Conservation (phyloP, 2,113 vertebrate genomes). For the Microtus richardsoni region DNA sequence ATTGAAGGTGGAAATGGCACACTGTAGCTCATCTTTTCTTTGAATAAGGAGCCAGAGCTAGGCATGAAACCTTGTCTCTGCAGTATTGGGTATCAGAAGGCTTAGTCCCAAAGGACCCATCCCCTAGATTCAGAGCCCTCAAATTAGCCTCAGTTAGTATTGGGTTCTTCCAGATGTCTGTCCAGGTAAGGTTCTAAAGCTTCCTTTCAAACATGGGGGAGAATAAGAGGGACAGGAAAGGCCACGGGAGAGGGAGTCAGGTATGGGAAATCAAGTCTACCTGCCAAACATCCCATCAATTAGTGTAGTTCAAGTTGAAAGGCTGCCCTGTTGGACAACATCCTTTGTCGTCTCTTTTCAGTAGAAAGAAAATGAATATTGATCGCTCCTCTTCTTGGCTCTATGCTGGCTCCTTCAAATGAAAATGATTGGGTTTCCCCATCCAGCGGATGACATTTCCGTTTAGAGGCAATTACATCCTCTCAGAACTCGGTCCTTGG, state of each 20-base stretch:
- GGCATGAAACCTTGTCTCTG: background rate
- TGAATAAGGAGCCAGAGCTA: background rate
- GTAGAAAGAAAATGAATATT: conserved; percentile 74
- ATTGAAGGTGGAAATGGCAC: background rate
- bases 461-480: conserved; percentile 20
- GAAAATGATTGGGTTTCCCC: conserved; percentile 52
- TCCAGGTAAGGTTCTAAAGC: background rate
- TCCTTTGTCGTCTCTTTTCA: conserved; percentile 72
- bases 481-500: conserved; percentile 42
- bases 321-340: conserved; percentile 19
- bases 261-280: conserved; percentile 42
- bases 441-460: conserved; percentile 27
- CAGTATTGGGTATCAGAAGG: background rate
- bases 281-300: conserved; percentile 50
- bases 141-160: background rate
- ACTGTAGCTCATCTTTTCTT: background rate
- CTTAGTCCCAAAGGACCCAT: background rate
- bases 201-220: background rate
- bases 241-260: background rate
- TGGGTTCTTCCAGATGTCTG: background rate
- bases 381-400: conserved; percentile 71
- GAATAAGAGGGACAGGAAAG: conserved; percentile 6
- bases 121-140: background rate
- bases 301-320: conserved; percentile 51
- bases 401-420: conserved; percentile 48